Evolutionary conservation across 1,140 invertebrate genomes (phyloP).

Genomic region (Parapsyche elsis): DNA sequence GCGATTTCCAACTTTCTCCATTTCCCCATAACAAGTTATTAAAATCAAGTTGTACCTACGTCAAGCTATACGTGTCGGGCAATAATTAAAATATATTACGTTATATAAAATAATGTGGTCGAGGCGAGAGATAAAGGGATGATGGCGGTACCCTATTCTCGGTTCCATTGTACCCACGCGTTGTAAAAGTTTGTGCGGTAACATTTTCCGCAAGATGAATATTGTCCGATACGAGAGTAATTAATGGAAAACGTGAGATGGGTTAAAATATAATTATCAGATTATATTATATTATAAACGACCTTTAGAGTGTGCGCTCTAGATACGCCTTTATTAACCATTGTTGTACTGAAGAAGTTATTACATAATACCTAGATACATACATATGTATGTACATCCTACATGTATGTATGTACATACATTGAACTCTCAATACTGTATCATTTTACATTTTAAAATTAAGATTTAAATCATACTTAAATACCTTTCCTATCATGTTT

Average conservation of each 20-base stretch:
- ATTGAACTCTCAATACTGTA: too few species aligned
- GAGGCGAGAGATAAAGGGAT: constrained; percentile 11
- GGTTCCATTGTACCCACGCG: not conserved
- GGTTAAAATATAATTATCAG: constrained; percentile 32
- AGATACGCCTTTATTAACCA: not conserved
- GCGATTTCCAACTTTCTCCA: constrained; percentile 28
- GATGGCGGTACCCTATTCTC: not conserved
- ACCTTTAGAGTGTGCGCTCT: not conserved
- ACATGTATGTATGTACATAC: too few species aligned
- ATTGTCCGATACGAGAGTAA: constrained; percentile 22
- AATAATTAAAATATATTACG: constrained; percentile 29
- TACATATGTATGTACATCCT: too few species aligned
- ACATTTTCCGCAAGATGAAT: constrained; percentile 28
- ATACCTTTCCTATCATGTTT: too few species aligned
- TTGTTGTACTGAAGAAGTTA: not conserved
- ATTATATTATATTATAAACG: not conserved
- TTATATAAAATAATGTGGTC: constrained; percentile 15
- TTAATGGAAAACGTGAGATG: constrained; percentile 33
- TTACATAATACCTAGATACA: too few species aligned
- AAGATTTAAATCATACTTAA: too few species aligned
- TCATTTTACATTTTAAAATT: too few species aligned
- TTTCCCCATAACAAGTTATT: constrained; percentile 12
- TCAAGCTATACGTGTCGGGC: not conserved
- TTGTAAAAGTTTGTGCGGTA: constrained; percentile 17
- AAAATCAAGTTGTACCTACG: constrained; percentile 28